phyloP scores from a whole-genome alignment of 2,797 vertebrate genomes.

The Sphaeramia orbicularis region DNA sequence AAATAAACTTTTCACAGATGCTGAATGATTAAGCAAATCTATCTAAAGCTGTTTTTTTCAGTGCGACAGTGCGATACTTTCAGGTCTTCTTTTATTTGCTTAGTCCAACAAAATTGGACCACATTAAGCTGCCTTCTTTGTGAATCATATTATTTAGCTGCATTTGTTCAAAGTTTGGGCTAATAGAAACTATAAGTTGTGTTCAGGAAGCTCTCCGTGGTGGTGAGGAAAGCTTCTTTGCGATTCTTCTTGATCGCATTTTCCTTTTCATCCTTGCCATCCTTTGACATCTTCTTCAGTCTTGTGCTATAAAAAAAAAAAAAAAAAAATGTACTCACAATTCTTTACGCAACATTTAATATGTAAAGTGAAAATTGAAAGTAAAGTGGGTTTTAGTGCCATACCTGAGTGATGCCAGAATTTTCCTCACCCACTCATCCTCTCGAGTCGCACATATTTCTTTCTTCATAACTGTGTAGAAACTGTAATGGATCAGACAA shows the following conservation, averaged over 20 bases:
- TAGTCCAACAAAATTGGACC: no score
- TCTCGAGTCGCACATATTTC: conserved; percentile 61
- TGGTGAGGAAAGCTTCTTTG: not conserved
- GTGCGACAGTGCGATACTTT: no score
- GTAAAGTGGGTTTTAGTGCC: conserved; percentile 9
- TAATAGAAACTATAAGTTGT: conserved; percentile 27
- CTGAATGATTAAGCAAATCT: no score
- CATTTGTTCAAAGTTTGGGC: not conserved
- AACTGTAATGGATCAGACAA: conserved; percentile 63
- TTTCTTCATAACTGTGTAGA: conserved; percentile 63
- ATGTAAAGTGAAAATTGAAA: not conserved
- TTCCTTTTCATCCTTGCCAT: not conserved
- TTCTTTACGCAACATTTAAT: no score
- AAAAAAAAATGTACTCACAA: not conserved
- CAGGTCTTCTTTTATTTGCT: no score
- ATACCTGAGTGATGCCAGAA: conserved; percentile 76
- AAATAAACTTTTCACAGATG: not conserved
- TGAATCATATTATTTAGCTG: not conserved
- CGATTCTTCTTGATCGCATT: not conserved
- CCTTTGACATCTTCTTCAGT: conserved; percentile 66
- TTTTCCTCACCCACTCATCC: conserved; percentile 76
- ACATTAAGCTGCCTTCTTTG: no score
- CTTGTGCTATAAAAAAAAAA: conserved; percentile 53
- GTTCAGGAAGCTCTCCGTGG: conserved; percentile 12
- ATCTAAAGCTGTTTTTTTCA: no score